Evolutionary conservation across 2,888 invertebrate species (phyloP), one percentile per base, ranked within the genome.

Genomic region (Heliconius sara): DNA sequence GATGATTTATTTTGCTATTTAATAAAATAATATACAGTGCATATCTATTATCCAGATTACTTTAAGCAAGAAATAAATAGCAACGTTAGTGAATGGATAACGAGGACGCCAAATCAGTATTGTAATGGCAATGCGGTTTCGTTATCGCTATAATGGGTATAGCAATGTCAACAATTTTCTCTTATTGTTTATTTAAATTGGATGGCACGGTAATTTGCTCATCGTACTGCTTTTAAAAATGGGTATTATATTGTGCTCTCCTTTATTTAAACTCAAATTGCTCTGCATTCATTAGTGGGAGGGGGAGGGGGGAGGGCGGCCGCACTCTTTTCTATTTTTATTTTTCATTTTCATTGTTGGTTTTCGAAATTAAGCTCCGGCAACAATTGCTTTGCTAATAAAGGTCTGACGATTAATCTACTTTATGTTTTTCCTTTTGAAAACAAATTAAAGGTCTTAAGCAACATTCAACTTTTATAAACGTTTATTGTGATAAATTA

Each of bases 211-310:
- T 90, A 93, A 93, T 92, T 93, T 93, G 91, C 92, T 91, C 89
- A 85, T 91, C 90, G 90, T 90, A 87, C 91, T 91, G 92, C 91
- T 92, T 68, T 91, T 92, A 88, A 89, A 91, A 93, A 92, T 90
- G 90, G 90, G 90, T 90, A 92, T 92, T 92, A 92, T 93, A 93
- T 94, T 93, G 92, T 93, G 90, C 91, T 88, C 90, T 89, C 91
- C 91, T 93, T 94, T 94, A 92, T 93, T 93, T 93, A 92, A 91
- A 91, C 91, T 92, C 90, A 93, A 93, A 93, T 94, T 93, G 92
- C 92, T 92, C 90, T 92, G 91, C 93, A 93, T 94, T 94, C 93
- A 94, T 94, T 93, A 93, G 91, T 90, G 88, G 84, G 87, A 89
- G 30, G 84, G 87, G 89, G 89, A 88, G 90, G 30, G 84, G 87